Evolutionary conservation across 2,888 invertebrate genomes (phyloP).

Genomic region (Sceliomorpha sp.): DNA sequence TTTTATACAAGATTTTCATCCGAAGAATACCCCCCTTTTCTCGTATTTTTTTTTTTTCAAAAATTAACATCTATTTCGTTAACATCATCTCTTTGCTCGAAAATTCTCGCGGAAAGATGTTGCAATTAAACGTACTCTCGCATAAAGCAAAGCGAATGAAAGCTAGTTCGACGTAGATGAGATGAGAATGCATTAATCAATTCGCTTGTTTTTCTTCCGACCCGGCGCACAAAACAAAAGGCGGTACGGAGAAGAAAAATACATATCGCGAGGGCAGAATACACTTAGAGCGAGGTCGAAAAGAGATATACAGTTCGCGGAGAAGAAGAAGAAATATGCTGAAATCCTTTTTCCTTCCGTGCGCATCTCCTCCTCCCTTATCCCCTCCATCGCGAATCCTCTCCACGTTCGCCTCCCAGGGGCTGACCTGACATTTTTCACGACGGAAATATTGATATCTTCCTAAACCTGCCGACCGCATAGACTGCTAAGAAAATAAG

Average conservation of each 20-base stretch:
- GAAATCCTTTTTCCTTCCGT: slow-evolving; percentile 16
- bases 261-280: slow-evolving; percentile 4
- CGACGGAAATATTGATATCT: slow-evolving; percentile 69
- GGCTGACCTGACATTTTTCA: slow-evolving; percentile 71
- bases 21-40: too few relatives aligned
- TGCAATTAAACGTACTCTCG: slow-evolving; percentile 4
- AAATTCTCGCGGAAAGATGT: too few relatives aligned
- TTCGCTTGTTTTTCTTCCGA: slow-evolving; percentile 9
- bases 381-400: slow-evolving; percentile 20
- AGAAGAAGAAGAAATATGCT: slow-evolving; percentile 32
- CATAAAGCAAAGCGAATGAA: neutral
- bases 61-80: too few relatives aligned
- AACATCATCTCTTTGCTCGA: too few relatives aligned
- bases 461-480: slow-evolving; percentile 61
- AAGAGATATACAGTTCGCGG: slow-evolving; percentile 17
- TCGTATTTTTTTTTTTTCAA: too few relatives aligned
- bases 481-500: slow-evolving; percentile 22
- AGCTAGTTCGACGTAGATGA: neutral
- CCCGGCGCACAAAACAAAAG: neutral
- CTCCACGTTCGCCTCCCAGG: slow-evolving; percentile 54
- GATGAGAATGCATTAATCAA: slow-evolving; percentile 26
- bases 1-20: too few relatives aligned
- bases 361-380: neutral
- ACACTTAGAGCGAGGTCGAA: slow-evolving; percentile 15
- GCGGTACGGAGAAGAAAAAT: slow-evolving; percentile 13